These are phyloP conservation scores for Empis livida DNA, from an alignment of 2,888 invertebrate species.

Conservation along the genomic window DNA sequence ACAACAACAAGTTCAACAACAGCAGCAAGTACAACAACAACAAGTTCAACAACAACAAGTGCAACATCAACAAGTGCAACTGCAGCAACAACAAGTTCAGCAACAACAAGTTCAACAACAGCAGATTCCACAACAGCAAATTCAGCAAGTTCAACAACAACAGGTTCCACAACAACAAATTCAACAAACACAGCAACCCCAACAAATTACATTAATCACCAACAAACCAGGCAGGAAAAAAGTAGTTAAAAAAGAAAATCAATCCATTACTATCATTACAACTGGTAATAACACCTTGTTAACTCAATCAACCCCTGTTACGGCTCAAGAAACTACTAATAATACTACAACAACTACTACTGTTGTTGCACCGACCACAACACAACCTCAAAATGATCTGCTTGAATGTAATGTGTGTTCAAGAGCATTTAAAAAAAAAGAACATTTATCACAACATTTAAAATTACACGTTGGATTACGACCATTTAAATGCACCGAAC, in stretches of 20 bases:
- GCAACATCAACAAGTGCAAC: constrained; percentile 16
- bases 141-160: constrained; percentile 22
- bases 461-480: constrained; percentile 53
- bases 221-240: constrained; percentile 6
- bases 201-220: constrained; percentile 7
- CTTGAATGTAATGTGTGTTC: constrained; percentile 45
- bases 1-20: constrained; percentile 4
- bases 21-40: constrained; percentile 3
- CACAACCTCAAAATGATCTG: constrained; percentile 10
- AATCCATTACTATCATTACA: not conserved
- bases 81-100: constrained; percentile 17
- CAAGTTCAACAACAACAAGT: constrained; percentile 24
- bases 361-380: constrained; percentile 7
- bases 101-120: constrained; percentile 12
- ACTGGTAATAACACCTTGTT: not conserved
- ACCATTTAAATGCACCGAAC: constrained; percentile 49
- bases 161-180: constrained; percentile 15
- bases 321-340: not conserved
- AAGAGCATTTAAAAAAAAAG: constrained; percentile 53
- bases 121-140: constrained; percentile 12
- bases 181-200: constrained; percentile 7
- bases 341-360: constrained; percentile 1
- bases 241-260: constrained; percentile 5
- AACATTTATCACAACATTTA: constrained; percentile 53
- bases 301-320: not conserved